These are phyloP conservation scores for Arctia plantaginis DNA, from an alignment of 2,888 invertebrate species.

Conservation along the genomic window DNA sequence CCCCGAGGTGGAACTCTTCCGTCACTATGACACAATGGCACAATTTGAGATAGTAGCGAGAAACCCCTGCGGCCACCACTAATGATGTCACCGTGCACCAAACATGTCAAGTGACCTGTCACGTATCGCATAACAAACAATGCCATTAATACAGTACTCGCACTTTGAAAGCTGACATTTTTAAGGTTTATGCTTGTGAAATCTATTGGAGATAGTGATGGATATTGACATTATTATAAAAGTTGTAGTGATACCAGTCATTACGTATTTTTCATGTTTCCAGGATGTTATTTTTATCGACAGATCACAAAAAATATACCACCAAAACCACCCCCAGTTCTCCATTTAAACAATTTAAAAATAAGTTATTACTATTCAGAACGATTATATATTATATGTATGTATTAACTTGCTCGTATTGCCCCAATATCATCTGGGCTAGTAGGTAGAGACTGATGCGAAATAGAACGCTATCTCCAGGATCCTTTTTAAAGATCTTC, in stretches of 20 bases:
- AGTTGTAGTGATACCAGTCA: neutral
- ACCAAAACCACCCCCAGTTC: neutral
- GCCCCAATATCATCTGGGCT: no score
- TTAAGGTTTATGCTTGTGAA: neutral
- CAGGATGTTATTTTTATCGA: neutral
- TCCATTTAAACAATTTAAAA: neutral
- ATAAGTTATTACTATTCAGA: neutral
- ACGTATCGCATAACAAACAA: neutral
- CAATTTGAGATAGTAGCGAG: slow-evolving; percentile 35
- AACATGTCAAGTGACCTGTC: slow-evolving; percentile 7
- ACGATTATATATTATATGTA: no score
- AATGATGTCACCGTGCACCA: slow-evolving; percentile 32
- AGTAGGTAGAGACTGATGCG: no score
- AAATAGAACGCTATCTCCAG: no score
- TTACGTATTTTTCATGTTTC: neutral
- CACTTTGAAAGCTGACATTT: neutral
- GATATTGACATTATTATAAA: neutral
- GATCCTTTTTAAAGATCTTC: no score
- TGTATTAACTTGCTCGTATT: no score
- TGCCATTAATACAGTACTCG: neutral
- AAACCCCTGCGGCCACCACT: slow-evolving; percentile 19
- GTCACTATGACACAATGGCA: slow-evolving; percentile 15
- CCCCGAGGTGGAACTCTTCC: slow-evolving; percentile 13
- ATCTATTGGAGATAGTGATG: neutral
- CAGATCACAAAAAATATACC: neutral